Evolutionary conservation across 2,888 invertebrate genomes (phyloP).

Genomic region (Hirtodrosophila alboralis): DNA sequence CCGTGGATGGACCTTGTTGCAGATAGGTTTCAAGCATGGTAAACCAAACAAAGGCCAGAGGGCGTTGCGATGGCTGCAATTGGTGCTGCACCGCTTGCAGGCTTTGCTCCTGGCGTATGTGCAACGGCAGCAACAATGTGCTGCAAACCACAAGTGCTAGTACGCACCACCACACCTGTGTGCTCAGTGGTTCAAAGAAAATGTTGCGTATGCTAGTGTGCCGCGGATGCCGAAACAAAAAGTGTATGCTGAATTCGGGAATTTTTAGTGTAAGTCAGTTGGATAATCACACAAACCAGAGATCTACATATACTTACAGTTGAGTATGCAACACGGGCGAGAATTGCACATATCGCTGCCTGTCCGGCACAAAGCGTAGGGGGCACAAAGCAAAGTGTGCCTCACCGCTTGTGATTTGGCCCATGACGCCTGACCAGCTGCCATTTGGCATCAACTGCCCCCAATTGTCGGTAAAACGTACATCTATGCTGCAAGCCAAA

Average conservation of each 20-base stretch:
- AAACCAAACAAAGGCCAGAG: constrained; percentile 72
- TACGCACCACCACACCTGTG: constrained; percentile 79
- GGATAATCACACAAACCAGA: too few species aligned
- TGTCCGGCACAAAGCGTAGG: constrained; percentile 66
- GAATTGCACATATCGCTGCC: constrained; percentile 59
- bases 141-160: constrained; percentile 63
- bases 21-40: constrained; percentile 79
- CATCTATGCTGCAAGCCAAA: constrained; percentile 55
- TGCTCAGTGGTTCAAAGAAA: constrained; percentile 79
- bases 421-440: constrained; percentile 78
- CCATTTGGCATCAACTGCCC: constrained; percentile 64
- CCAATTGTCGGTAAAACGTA: constrained; percentile 65
- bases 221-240: constrained; percentile 82
- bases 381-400: constrained; percentile 73
- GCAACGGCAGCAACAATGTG: constrained; percentile 63
- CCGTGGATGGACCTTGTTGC: constrained; percentile 79
- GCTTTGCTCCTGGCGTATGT: constrained; percentile 66
- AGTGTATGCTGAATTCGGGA: constrained; percentile 68
- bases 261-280: neutral
- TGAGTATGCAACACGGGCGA: constrained; percentile 73
- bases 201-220: constrained; percentile 78
- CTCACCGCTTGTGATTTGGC: constrained; percentile 55
- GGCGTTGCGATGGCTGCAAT: constrained; percentile 43
- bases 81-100: constrained; percentile 1
- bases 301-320: constrained; percentile 70